These are phyloP conservation scores for Chelidonichthys spinosus DNA, from an alignment of 2,797 vertebrate species.

Conservation along the genomic window DNA sequence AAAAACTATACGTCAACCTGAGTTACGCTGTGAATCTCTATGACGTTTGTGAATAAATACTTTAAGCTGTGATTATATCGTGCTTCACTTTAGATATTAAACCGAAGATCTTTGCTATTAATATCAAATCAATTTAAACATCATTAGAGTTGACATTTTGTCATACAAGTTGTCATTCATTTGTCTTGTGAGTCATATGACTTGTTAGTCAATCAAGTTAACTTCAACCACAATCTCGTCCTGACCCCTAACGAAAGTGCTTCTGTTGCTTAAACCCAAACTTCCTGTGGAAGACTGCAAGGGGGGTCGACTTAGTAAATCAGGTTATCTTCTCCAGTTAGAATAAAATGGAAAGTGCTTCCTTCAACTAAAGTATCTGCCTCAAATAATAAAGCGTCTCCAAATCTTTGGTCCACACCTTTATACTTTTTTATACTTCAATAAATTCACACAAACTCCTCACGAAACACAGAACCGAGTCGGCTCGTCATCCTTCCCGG, in stretches of 20 bases:
- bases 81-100: background rate
- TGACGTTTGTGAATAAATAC: background rate
- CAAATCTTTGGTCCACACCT: background rate
- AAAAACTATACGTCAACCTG: no score
- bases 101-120: background rate
- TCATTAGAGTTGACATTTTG: no score
- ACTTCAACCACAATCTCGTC: no score
- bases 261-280: no score
- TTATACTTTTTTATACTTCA: background rate
- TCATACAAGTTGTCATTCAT: no score
- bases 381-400: background rate
- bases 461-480: background rate
- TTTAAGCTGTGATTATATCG: background rate
- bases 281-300: background rate
- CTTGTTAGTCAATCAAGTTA: no score
- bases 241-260: no score
- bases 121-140: no score
- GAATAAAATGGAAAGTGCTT: conserved; percentile 9
- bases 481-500: background rate
- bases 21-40: background rate
- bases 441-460: background rate
- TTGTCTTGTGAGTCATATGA: no score
- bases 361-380: conserved; percentile 21
- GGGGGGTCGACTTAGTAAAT: background rate
- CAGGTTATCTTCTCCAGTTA: background rate